phyloP scores from a whole-genome alignment of 1,140 invertebrate genomes.

The Solenopsis invicta region DNA sequence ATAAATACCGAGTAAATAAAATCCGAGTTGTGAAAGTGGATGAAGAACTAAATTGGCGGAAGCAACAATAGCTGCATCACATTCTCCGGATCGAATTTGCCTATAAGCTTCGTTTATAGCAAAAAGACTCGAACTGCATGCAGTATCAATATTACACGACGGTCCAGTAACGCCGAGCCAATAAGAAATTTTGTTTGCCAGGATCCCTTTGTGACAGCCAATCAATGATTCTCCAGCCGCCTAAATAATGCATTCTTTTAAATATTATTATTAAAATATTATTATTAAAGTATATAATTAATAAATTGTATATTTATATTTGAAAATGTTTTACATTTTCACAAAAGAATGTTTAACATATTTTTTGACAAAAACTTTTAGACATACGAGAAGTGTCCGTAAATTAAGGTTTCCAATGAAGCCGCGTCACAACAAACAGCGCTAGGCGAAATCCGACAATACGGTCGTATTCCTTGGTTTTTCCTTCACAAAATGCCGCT shows the following conservation, averaged over 20 bases:
- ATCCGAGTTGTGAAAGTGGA: conserved; percentile 94
- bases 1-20: conserved; percentile 86
- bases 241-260: too few relatives aligned
- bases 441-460: too few relatives aligned
- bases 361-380: too few relatives aligned
- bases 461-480: too few relatives aligned
- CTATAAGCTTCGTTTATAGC: conserved; percentile 94
- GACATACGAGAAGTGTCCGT: too few relatives aligned
- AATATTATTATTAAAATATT: too few relatives aligned
- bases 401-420: too few relatives aligned
- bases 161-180: conserved; percentile 76
- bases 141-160: conserved; percentile 94
- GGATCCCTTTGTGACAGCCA: conserved; percentile 87
- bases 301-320: neutral
- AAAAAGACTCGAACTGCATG: conserved; percentile 95
- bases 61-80: conserved; percentile 95
- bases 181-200: conserved; percentile 95
- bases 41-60: conserved; percentile 94
- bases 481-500: too few relatives aligned
- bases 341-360: too few relatives aligned
- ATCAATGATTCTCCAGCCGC: too few relatives aligned
- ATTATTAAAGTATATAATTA: neutral
- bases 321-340: neutral
- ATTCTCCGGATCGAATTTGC: conserved; percentile 92
- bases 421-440: too few relatives aligned